Evolutionary conservation across 2,888 invertebrate species (phyloP).

Genomic region (Harpalus rufipes): DNA sequence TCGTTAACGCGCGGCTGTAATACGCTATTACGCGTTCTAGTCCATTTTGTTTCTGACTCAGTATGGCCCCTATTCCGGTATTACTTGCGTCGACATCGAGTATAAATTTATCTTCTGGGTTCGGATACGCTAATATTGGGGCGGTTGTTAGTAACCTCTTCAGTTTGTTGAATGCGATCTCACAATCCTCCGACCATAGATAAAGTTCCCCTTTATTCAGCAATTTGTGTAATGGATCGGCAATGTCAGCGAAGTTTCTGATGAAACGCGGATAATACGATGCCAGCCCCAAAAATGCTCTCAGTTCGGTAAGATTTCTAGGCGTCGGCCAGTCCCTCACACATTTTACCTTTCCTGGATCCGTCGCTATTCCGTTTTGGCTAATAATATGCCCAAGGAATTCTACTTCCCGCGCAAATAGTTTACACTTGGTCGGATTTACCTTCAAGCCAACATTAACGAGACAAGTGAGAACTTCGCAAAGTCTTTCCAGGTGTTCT

Average conservation of each 20-base stretch:
- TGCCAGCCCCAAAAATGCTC: slow-evolving; percentile 70
- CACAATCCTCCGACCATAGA: slow-evolving; percentile 66
- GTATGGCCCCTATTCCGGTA: slow-evolving; percentile 11
- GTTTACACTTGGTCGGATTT: slow-evolving; percentile 69
- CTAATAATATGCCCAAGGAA: slow-evolving; percentile 67
- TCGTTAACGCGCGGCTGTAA: slow-evolving; percentile 13
- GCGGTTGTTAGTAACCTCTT: slow-evolving; percentile 56
- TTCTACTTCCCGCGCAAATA: slow-evolving; percentile 51
- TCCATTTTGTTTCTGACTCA: slow-evolving; percentile 26
- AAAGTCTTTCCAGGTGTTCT: slow-evolving; percentile 64
- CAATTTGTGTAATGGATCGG: slow-evolving; percentile 68
- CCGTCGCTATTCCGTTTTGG: slow-evolving; percentile 6
- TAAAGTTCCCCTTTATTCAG: slow-evolving; percentile 66
- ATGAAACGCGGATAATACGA: slow-evolving; percentile 72
- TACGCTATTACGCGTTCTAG: slow-evolving; percentile 15
- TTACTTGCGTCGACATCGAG: not conserved
- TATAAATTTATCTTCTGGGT: not conserved
- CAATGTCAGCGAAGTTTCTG: slow-evolving; percentile 66
- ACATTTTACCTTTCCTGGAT: not conserved
- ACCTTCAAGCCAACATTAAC: slow-evolving; percentile 66
- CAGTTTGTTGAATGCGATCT: slow-evolving; percentile 67
- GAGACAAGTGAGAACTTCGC: slow-evolving; percentile 67
- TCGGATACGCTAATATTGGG: slow-evolving; percentile 55
- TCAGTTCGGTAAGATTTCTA: slow-evolving; percentile 66
- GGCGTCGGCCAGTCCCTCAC: slow-evolving; percentile 64